Evolutionary conservation across 2,113 vertebrate genomes (phyloP).

Genomic region (Hydrochoerus hydrochaeris): DNA sequence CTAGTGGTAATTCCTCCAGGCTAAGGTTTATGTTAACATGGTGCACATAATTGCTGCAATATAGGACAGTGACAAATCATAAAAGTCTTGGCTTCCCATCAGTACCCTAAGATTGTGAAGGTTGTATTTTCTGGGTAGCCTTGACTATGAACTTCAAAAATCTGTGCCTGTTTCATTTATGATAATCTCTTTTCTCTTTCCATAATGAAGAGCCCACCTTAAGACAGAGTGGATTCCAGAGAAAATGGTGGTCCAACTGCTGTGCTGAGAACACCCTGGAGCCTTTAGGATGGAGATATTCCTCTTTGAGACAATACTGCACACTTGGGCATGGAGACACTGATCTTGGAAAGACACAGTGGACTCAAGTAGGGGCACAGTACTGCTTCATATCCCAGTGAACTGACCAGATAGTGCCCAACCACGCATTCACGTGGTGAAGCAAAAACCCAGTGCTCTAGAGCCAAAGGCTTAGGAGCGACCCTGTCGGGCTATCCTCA

Average conservation of each 20-base stretch:
- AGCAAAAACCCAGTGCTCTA: neutral
- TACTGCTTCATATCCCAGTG: neutral
- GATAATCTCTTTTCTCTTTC: neutral
- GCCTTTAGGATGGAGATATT: neutral
- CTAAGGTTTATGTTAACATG: conserved; percentile 23
- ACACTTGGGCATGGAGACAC: neutral
- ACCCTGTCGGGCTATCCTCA: neutral
- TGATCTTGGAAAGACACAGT: neutral
- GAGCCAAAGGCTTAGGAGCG: neutral
- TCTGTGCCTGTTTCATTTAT: neutral
- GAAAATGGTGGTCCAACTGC: conserved; percentile 70
- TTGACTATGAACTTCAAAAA: neutral
- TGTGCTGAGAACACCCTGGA: neutral
- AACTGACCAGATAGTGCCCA: neutral
- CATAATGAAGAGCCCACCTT: neutral
- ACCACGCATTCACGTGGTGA: accelerated
- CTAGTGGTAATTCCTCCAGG: conserved; percentile 44
- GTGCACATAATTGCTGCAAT: conserved; percentile 48
- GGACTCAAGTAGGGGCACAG: neutral
- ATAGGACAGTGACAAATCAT: conserved; percentile 53
- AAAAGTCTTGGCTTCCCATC: conserved; percentile 14
- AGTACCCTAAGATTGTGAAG: neutral
- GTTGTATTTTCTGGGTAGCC: neutral
- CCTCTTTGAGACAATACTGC: neutral
- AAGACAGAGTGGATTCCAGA: neutral